Base-by-base conservation (phyloP, 2,797 vertebrate species). In the Acropternis orthonyx region DNA sequence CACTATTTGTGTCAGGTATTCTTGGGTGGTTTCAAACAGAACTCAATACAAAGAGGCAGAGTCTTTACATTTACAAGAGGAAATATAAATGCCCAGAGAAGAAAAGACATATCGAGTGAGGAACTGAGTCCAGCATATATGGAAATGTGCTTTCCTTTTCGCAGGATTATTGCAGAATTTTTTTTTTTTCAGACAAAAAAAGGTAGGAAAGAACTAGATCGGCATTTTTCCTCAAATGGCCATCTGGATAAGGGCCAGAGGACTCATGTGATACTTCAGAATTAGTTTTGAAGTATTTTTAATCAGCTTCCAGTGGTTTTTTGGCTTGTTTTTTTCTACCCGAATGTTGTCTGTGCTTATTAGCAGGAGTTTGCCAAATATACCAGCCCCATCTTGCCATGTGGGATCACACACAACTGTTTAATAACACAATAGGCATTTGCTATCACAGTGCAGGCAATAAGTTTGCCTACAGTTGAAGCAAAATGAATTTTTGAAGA, bases 21-120 rank as follows among this genome's bases (percentile, higher is more conserved):
- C 74, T 81, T 92, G 96, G 92, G 93, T 96, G 93, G 91, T 95
- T 96, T 93, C 77, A 67, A 61, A 28, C 58, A 92, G 66, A 89
- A 46, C 34, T 85, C 52, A 52, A 2, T 74, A 39, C 67, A 61
- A 79, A 49, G 71, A 83, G 65, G 56, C 43, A 81, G 51, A 59
- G 66, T 49, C 58, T 92, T 92, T 86, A 44, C 46, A 68, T 94
- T 94, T 93, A 85, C 54, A 69, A 63, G 85, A 68, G 81, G 90
- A 94, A 90, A 92, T 82, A 41, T 24, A 30, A 79, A 88, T 82
- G 63, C 32, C 74, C 34, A 86, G 75, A 78, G 77, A 94, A 92
- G 82, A 54, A 65, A 86, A 80, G 20, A 79, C 41, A 26, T 68
- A 56, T 34, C 72, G 66, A 85, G 58, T 48, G 67, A 76, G 61